Evolutionary conservation across 92 coral and sea anemone genomes (phyloP).

Genomic region (Galaxea fascicularis): DNA sequence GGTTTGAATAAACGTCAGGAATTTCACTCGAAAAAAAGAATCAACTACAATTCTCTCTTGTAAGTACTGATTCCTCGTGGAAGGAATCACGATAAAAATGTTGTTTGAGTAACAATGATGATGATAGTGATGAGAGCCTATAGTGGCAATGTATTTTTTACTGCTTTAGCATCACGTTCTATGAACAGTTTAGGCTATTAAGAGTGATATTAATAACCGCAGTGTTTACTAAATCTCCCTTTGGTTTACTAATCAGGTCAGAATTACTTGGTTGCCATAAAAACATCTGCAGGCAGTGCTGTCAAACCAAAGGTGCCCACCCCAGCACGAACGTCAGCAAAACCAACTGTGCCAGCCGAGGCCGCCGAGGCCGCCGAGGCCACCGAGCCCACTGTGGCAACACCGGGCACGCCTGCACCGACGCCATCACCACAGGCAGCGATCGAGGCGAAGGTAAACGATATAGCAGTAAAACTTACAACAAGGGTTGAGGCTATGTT

Average conservation of each 20-base stretch:
- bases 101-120: too few species aligned
- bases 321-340: conserved; percentile 16
- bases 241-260: conserved; percentile 15
- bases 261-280: conserved; percentile 50
- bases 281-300: conserved; percentile 11
- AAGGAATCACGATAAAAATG: too few species aligned
- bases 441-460: conserved; percentile 32
- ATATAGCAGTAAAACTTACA: not conserved
- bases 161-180: not conserved
- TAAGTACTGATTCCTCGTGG: too few species aligned
- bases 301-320: conserved; percentile 40
- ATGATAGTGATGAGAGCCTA: too few species aligned
- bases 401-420: conserved; percentile 26
- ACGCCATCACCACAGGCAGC: conserved; percentile 21
- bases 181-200: not conserved
- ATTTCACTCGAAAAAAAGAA: too few species aligned
- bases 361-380: conserved; percentile 32
- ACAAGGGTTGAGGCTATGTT: not conserved
- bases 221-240: not conserved
- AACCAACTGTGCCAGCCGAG: conserved; percentile 37
- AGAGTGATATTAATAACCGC: not conserved
- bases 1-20: too few species aligned
- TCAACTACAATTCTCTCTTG: too few species aligned
- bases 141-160: too few species aligned
- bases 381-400: conserved; percentile 37